phyloP scores from a whole-genome alignment of 2,888 invertebrate genomes.

The Ommatoiulus sabulosus region DNA sequence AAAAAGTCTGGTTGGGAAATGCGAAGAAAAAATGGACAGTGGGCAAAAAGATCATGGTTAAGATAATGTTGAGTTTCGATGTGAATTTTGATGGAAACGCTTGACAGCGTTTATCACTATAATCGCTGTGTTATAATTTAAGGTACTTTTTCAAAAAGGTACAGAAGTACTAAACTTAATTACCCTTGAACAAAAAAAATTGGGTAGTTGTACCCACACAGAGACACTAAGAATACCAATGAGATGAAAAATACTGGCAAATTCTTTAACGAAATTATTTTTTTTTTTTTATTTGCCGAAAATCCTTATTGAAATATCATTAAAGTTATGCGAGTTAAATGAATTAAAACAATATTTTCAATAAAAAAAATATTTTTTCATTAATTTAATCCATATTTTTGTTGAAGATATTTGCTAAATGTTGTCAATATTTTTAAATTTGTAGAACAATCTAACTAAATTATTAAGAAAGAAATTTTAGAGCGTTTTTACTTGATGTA shows the following conservation, averaged over 20 bases:
- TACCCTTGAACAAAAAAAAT: background rate
- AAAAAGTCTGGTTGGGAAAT: slow-evolving; percentile 1
- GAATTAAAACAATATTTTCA: no score
- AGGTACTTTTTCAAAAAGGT: background rate
- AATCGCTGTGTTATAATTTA: background rate
- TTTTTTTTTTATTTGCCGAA: background rate
- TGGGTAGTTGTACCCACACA: background rate
- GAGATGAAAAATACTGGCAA: background rate
- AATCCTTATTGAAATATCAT: background rate
- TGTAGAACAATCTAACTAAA: no score
- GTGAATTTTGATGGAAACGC: background rate
- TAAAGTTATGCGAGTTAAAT: no score
- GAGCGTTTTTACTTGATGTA: no score
- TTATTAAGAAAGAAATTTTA: no score
- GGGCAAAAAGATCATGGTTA: background rate
- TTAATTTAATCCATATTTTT: background rate
- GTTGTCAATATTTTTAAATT: no score
- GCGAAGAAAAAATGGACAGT: background rate
- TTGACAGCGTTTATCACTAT: slow-evolving; percentile 41
- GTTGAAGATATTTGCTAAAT: background rate
- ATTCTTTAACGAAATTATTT: background rate
- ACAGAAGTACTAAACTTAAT: background rate
- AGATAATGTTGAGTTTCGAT: background rate
- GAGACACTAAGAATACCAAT: background rate
- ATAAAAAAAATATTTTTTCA: background rate